phyloP scores from a whole-genome alignment of 1,140 invertebrate species.

The Agrypnia vestita region DNA sequence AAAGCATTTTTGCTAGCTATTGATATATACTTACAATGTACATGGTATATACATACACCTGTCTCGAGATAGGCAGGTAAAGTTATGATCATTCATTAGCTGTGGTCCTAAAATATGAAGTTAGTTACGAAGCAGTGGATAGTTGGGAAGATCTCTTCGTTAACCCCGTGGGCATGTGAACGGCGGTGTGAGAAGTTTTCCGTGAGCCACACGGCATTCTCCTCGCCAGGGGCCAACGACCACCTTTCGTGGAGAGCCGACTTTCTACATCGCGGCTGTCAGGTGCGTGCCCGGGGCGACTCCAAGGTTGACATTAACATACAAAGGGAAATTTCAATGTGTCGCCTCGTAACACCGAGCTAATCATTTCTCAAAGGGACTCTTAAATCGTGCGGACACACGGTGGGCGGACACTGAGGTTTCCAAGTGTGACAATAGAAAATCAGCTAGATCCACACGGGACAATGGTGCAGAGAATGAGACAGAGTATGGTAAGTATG shows the following conservation, averaged over 20 bases:
- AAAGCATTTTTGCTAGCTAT: no score
- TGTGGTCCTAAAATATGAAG: background rate
- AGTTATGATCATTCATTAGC: no score
- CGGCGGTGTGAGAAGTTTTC: background rate
- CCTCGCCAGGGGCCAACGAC: background rate
- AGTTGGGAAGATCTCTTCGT: background rate
- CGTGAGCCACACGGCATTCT: background rate
- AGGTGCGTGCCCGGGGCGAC: background rate
- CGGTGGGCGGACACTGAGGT: no score
- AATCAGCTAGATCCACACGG: no score
- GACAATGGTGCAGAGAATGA: no score
- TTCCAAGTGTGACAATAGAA: no score
- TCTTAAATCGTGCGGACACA: background rate
- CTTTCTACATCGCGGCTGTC: constrained; percentile 5
- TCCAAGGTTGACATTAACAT: constrained; percentile 29
- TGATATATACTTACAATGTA: no score
- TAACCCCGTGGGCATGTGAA: constrained; percentile 3
- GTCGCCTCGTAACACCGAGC: background rate
- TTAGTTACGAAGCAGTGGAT: no score
- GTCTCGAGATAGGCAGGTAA: no score
- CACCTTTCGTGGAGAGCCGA: background rate
- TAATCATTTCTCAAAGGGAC: constrained; percentile 8
- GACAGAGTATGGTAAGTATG: no score
- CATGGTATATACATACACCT: no score
- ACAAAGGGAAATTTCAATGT: constrained; percentile 15